A percentile compares a stretch with the other conserved stretches of the same genome.
phyloP scores from a whole-genome alignment of 2,113 vertebrate genomes.

The Telmatochromis sp. region DNA sequence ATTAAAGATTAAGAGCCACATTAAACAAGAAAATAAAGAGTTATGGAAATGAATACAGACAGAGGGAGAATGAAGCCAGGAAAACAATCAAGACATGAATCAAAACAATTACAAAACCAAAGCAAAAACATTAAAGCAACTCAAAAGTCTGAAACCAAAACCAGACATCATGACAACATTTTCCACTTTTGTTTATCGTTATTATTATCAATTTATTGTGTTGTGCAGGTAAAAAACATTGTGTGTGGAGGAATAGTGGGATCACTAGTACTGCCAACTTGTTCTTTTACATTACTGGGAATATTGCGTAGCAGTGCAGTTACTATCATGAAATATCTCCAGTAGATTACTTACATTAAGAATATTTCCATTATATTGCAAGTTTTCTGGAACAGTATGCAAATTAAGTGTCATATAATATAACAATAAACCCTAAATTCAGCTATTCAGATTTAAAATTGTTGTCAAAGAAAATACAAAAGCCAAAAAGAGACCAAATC shows the following conservation, averaged over 20 bases:
- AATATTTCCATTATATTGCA: background rate
- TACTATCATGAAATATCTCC: background rate
- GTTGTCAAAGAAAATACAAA: background rate
- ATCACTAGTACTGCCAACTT: background rate
- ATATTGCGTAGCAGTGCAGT: accelerated
- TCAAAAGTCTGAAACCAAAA: background rate
- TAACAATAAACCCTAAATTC: background rate
- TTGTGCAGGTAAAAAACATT: background rate
- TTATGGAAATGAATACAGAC: background rate
- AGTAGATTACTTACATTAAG: background rate
- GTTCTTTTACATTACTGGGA: background rate
- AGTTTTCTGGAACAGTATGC: background rate
- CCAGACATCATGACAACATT: accelerated
- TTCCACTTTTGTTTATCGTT: accelerated
- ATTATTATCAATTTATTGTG: accelerated
- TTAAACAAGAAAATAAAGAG: background rate
- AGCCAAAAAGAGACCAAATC: background rate
- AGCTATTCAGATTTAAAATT: background rate
- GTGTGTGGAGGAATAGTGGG: background rate
- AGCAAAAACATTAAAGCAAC: background rate
- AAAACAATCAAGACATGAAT: background rate
- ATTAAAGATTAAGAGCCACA: background rate
- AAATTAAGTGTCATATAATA: background rate
- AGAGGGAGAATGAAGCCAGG: accelerated
- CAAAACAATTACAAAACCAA: background rate